Conservation (phyloP, 2,797 vertebrate genomes). For the Brotula barbata region DNA sequence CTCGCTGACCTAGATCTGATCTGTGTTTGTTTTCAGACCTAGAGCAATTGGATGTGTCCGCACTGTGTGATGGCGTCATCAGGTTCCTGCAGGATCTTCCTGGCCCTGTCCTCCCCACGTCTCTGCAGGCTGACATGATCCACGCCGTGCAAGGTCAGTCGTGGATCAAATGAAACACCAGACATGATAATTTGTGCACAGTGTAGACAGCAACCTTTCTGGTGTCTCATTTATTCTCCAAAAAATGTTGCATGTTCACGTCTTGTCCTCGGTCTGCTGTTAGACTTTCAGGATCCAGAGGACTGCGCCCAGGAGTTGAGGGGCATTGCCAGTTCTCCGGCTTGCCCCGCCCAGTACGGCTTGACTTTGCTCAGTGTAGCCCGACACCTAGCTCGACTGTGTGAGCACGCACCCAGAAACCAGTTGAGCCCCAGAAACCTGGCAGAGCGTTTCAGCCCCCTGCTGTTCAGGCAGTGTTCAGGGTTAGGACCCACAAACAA, state of each 20-base stretch:
- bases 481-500: constrained; percentile 71
- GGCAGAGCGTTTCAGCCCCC: constrained; percentile 86
- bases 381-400: constrained; percentile 87
- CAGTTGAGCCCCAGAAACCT: constrained; percentile 80
- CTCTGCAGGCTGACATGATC: constrained; percentile 85
- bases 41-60: constrained; percentile 82
- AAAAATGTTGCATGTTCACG: constrained; percentile 1
- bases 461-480: constrained; percentile 82
- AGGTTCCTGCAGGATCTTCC: constrained; percentile 90
- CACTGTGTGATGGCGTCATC: constrained; percentile 84
- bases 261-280: neutral
- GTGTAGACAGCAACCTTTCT: too few relatives aligned
- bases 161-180: too few relatives aligned
- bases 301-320: constrained; percentile 85
- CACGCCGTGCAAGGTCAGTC: constrained; percentile 82
- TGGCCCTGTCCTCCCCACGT: constrained; percentile 83
- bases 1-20: neutral
- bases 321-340: constrained; percentile 81
- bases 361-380: constrained; percentile 89
- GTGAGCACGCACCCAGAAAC: constrained; percentile 81
- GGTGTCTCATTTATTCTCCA: too few relatives aligned
- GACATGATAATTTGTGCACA: too few relatives aligned
- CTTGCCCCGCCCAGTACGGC: constrained; percentile 86
- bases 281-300: constrained; percentile 86
- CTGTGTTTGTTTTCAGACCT: constrained; percentile 75